Base-by-base conservation (phyloP, 1,140 invertebrate genomes). In the Meloidogyne floridensis region DNA sequence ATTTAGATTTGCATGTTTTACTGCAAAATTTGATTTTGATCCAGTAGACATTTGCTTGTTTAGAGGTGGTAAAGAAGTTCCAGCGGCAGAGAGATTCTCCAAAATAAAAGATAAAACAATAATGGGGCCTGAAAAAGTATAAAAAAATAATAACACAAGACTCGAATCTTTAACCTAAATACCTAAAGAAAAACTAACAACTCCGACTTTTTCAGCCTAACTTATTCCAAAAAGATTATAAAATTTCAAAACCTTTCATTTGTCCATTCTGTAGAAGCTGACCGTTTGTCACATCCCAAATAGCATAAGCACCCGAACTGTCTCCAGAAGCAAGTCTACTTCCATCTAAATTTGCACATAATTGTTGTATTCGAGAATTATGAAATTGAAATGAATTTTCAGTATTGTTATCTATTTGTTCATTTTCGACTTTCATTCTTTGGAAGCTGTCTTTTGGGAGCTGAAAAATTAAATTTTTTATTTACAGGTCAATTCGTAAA, bases 261-360 rank as follows among this genome's bases (percentile, higher is more conserved):
- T 18, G 54, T 72, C 77, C 77, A 9, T 72, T 71, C 11, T 51
- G 32, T 75, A 83, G 77, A 43, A 56, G 47, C 20, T 82, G 81
- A 8, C 77, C 81, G n/a, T 82, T 82, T 15, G 70, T 43, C 7
- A 53, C 69, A 43, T 73, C 59, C 77, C 70, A 82, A 70, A 82
- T 71, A n/a, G 32, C 54, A 42, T 84, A 83, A 70, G 15, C 9
- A 70, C 70, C 70, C 10, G 15, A 20, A 47, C 80, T 43, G 53
- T 84, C 51, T 10, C 83, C 53, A 59, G 80, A 80, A 6, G 80
- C 77, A 42, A 80, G 65, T 18, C 72, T 42, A 20, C 10, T 81
- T 2, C 80, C 80, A 18, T 80, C 80, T n/a, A 56, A 51, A n/a
- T 70, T 72, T 15, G 59, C 18, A 20, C 47, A 32, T 65, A 80